Evolutionary conservation across 2,113 vertebrate species (phyloP).

Genomic region (Phalacrocorax carbo): DNA sequence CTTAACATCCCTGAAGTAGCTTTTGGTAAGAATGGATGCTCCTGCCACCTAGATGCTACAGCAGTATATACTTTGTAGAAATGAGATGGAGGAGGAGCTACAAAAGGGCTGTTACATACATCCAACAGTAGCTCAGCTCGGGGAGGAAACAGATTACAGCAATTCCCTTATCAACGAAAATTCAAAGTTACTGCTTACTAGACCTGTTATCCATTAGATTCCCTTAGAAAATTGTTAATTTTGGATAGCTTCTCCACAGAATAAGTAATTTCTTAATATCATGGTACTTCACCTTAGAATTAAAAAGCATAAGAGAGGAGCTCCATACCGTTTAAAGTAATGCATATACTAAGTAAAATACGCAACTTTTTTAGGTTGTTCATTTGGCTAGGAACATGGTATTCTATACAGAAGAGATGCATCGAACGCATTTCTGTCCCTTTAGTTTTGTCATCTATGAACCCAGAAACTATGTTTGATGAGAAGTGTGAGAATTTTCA

Average conservation of each 20-base stretch:
- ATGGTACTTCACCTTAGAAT: not conserved
- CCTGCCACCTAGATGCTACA: not conserved
- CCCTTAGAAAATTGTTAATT: not conserved
- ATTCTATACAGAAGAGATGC: constrained; percentile 37
- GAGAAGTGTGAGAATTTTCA: constrained; percentile 4
- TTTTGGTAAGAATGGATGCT: not conserved
- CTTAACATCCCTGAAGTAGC: not conserved
- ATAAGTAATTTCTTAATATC: not conserved
- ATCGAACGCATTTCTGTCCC: not conserved
- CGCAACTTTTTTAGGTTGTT: not conserved
- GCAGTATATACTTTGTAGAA: not conserved
- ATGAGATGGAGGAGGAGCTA: not conserved
- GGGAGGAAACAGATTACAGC: not conserved
- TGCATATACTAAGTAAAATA: rapidly evolving
- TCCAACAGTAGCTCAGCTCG: not conserved
- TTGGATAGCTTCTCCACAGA: not conserved
- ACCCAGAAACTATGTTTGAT: constrained; percentile 33
- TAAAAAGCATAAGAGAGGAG: not conserved
- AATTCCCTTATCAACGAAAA: not conserved
- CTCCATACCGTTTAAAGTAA: not conserved
- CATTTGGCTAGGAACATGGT: constrained; percentile 29
- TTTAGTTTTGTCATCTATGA: constrained; percentile 36
- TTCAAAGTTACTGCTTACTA: not conserved
- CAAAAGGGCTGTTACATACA: not conserved
- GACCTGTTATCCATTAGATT: not conserved